A percentile compares a stretch with the other conserved stretches of the same genome.
phyloP scores from a whole-genome alignment of 2,888 invertebrate genomes.

The Clunio marinus region DNA sequence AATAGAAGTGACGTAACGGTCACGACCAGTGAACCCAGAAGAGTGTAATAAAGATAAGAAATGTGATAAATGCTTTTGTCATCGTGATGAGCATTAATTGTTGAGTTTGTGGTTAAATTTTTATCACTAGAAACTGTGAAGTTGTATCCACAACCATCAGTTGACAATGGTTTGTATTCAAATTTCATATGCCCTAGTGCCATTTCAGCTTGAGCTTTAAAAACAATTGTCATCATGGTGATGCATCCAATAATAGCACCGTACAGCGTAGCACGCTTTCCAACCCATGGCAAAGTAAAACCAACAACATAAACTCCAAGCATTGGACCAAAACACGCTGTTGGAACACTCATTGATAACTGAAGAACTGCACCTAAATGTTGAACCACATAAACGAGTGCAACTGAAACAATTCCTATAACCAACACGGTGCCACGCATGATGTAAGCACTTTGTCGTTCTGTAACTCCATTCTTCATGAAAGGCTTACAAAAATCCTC shows the following conservation, averaged over 20 bases:
- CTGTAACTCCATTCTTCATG: constrained; percentile 56
- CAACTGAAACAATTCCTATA: constrained; percentile 62
- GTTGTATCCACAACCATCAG: constrained; percentile 52
- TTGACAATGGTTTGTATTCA: constrained; percentile 55
- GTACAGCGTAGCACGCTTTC: constrained; percentile 53
- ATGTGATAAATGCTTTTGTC: constrained; percentile 55
- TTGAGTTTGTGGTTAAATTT: not conserved
- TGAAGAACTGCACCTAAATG: constrained; percentile 66
- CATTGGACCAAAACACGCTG: constrained; percentile 66
- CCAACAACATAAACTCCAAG: constrained; percentile 65
- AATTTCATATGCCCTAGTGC: constrained; percentile 59
- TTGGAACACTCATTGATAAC: constrained; percentile 62
- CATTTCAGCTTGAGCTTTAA: constrained; percentile 65
- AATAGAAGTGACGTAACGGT: constrained; percentile 57
- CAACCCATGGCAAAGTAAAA: constrained; percentile 63
- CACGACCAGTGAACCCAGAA: constrained; percentile 59
- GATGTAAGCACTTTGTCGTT: constrained; percentile 58
- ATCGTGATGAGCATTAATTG: not conserved
- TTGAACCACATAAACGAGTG: constrained; percentile 66
- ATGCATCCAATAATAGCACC: constrained; percentile 63
- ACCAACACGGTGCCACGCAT: constrained; percentile 63
- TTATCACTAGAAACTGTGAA: constrained; percentile 40
- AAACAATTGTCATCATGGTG: constrained; percentile 63
- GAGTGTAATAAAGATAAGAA: constrained; percentile 68
- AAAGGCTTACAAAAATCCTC: constrained; percentile 73